These are phyloP conservation scores for Harlomillsia oculata DNA, from an alignment of 1,140 invertebrate genomes.

Conservation along the genomic window DNA sequence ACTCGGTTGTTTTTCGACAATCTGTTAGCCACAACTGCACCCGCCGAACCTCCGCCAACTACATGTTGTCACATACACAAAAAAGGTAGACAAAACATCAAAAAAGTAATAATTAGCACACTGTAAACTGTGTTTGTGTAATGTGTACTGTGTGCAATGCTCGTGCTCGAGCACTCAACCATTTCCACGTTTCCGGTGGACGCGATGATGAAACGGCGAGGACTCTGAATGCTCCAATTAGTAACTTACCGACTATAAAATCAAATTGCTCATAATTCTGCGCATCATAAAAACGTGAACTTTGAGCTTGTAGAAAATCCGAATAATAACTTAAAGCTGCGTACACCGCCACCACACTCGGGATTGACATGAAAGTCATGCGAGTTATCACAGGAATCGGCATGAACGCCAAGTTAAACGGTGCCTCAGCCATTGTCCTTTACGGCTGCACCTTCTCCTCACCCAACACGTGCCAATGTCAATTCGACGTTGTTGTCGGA, in stretches of 20 bases:
- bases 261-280: slow-evolving; percentile 21
- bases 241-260: slow-evolving; percentile 23
- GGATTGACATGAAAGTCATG: slow-evolving; percentile 20
- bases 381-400: slow-evolving; percentile 14
- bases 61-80: not conserved
- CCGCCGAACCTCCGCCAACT: slow-evolving; percentile 8
- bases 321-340: slow-evolving; percentile 24
- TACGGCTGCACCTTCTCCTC: too few species aligned
- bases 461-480: too few species aligned
- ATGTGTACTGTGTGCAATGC: too few species aligned
- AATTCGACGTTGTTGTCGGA: too few species aligned
- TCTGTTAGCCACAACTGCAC: slow-evolving; percentile 10
- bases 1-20: slow-evolving; percentile 17
- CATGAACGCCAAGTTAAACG: slow-evolving; percentile 14
- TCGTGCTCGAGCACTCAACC: too few species aligned
- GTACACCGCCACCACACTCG: slow-evolving; percentile 16
- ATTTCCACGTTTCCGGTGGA: too few species aligned
- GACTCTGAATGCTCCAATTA: not conserved
- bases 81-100: not conserved
- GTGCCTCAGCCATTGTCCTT: slow-evolving; percentile 5
- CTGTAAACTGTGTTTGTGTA: not conserved
- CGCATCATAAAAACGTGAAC: slow-evolving; percentile 19
- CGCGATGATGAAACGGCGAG: not conserved
- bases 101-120: not conserved
- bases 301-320: slow-evolving; percentile 18